phyloP scores from a whole-genome alignment of 2,113 vertebrate species.

The Suricata suricatta region DNA sequence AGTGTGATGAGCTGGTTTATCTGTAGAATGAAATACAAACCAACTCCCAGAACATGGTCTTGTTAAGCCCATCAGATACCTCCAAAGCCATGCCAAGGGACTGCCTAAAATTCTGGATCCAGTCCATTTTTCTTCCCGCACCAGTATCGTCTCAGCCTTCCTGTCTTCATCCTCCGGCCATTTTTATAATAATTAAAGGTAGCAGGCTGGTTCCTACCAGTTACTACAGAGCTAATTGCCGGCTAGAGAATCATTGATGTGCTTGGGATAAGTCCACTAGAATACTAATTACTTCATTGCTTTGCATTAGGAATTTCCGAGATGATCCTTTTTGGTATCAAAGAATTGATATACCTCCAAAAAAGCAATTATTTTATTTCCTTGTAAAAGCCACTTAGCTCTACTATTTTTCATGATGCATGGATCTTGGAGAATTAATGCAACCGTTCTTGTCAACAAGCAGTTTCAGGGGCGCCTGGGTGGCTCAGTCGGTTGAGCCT shows the following conservation, averaged over 20 bases:
- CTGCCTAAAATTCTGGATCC: neutral
- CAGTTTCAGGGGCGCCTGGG: neutral
- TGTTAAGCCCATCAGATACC: neutral
- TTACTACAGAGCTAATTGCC: neutral
- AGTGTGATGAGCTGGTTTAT: neutral
- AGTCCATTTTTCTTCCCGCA: neutral
- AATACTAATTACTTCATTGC: neutral
- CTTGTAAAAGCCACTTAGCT: neutral
- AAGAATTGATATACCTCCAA: slow-evolving; percentile 4
- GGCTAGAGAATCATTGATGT: neutral
- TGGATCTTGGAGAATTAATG: neutral
- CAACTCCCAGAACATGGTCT: neutral
- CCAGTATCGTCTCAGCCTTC: neutral
- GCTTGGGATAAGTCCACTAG: neutral
- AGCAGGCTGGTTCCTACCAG: neutral
- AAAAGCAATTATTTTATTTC: neutral
- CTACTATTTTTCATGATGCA: neutral
- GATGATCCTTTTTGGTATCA: neutral
- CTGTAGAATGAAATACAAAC: neutral
- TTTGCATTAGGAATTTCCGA: slow-evolving; percentile 47
- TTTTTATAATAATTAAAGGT: slow-evolving; percentile 37
- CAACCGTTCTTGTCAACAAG: neutral
- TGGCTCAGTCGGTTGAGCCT: no score
- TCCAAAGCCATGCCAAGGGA: neutral
- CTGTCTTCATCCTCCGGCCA: neutral